Evolutionary conservation across 2,797 vertebrate genomes (phyloP), one percentile per base, ranked within the genome.

Genomic region (Argentina silus): DNA sequence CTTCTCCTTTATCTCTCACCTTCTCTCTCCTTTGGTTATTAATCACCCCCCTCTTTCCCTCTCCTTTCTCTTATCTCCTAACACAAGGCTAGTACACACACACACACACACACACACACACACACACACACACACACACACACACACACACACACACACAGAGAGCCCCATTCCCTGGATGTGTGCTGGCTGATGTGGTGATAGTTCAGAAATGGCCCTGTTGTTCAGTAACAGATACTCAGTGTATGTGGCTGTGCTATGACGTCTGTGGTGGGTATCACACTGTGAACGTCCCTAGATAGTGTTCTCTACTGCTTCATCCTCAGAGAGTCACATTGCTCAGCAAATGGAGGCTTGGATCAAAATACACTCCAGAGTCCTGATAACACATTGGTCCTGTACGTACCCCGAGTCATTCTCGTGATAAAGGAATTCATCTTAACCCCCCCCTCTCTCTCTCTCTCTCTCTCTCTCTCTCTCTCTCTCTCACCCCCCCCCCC

Each of bases 21-120:
- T 67, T 82, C 78, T 76, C 47, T 81, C 76, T 81, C 68, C 61
- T 75, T 81, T 51, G 63, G 70, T 82, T 83, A 86, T 88, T 86
- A 86, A 86, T 91, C 87, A 86, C 83, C 84, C 76, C 82, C 74
- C 60, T 74, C 69, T 53, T 59, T 55, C 67, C n/a, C 21, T n/a
- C 65, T 60, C 66, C 11, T 48, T 78, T 79, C 80, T 82, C 82
- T 85, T 90, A 88, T 88, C 88, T 86, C 64, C 72, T 70, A 81
- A 76, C 72, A 73, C 76, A 74, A 72, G 75, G 73, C 85, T 67
- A 79, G 79, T 75, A 12, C 57, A 69, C 57, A 68, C 45, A 75
- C 64, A 61, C 60, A 69, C 73, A 71, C 77, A 47, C 62, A 68
- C 44, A 77, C 23, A 71, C 74, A 74, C 69, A 67, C 23, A 60